Evolutionary conservation across 2,888 invertebrate species (phyloP), one percentile per base, ranked within the genome.

Genomic region (Oscheius onirici): DNA sequence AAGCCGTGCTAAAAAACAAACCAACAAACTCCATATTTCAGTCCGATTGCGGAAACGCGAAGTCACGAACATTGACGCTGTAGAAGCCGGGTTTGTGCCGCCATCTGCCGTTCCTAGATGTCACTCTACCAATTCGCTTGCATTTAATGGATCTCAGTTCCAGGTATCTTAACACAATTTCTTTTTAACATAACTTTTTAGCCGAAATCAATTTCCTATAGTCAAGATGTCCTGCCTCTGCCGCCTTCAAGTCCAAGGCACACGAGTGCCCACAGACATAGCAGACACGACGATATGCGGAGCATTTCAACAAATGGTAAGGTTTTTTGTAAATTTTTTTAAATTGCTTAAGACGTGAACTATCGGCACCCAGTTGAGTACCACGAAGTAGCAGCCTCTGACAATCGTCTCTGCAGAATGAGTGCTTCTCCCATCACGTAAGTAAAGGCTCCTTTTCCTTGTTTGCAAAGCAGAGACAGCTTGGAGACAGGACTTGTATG

Each of bases 61-160:
- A 24, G 72, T 73, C 41, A 40, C 72, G 1, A 49, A 63, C 43
- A 71, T 69, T 10, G 79, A 79, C 69, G 79, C 79, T 20, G 74
- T 77, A n/a, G 79, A 79, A 68, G 79, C 79, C 11, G 79, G 79
- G 8, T 79, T 79, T 57, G 77, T 77, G 43, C 79, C 79, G 28
- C 67, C 69, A 15, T 65, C 74, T n/a, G 49, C 71, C 43, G 79
- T 79, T 17, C 77, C 75, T 1, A 52, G 79, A 74, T 79, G 79
- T 69, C 77, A 79, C 66, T 79, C 79, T 2, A 77, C 77, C 1
- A 76, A 79, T 46, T 79, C 79, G n/a, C 65, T 79, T 40, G 67
- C 76, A 2, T 79, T 72, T 58, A 77, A 52, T 17, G 73, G 72
- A 17, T 79, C 79, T 3, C 77, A 79, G 69, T 79, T 79, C 40